Percentiles rank a stretch among this genome's conserved stretches.
Conservation (phyloP, 2,888 invertebrate genomes). For the Cheilosia impressa region DNA sequence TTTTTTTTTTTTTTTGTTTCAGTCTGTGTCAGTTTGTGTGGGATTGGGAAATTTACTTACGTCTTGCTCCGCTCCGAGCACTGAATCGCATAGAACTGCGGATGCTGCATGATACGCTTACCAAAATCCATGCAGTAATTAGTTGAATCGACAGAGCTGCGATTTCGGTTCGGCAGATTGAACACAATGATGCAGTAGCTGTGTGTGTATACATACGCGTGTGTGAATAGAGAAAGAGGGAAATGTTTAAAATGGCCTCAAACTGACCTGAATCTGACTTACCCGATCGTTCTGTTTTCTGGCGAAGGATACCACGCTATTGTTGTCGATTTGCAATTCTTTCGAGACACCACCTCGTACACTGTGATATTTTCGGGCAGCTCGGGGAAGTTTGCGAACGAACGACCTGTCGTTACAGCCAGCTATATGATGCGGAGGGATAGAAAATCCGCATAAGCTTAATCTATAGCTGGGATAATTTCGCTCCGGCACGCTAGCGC, state of each 20-base stretch:
- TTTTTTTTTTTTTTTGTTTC: not conserved
- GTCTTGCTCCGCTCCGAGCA: conserved; percentile 80
- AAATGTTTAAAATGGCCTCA: conserved; percentile 31
- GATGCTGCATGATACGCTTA: conserved; percentile 80
- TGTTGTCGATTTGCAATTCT: conserved; percentile 84
- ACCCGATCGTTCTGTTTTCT: conserved; percentile 83
- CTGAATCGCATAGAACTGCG: conserved; percentile 81
- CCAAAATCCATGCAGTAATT: conserved; percentile 83
- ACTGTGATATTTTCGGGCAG: conserved; percentile 85
- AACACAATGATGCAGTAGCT: conserved; percentile 83
- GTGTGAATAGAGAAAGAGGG: not conserved
- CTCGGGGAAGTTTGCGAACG: conserved; percentile 84
- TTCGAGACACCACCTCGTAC: conserved; percentile 84
- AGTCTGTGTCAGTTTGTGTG: not conserved
- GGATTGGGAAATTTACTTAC: conserved; percentile 76
- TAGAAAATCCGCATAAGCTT: conserved; percentile 25
- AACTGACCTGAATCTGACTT: conserved; percentile 69
- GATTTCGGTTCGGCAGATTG: conserved; percentile 81
- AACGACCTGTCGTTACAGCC: conserved; percentile 84
- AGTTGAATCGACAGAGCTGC: conserved; percentile 82
- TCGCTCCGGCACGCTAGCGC: not conserved
- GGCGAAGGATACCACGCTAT: conserved; percentile 86
- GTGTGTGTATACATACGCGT: conserved; percentile 17
- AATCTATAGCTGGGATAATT: conserved; percentile 24
- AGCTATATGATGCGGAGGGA: conserved; percentile 80